Conservation (phyloP, 2,797 vertebrate species). For the Amblyraja radiata region DNA sequence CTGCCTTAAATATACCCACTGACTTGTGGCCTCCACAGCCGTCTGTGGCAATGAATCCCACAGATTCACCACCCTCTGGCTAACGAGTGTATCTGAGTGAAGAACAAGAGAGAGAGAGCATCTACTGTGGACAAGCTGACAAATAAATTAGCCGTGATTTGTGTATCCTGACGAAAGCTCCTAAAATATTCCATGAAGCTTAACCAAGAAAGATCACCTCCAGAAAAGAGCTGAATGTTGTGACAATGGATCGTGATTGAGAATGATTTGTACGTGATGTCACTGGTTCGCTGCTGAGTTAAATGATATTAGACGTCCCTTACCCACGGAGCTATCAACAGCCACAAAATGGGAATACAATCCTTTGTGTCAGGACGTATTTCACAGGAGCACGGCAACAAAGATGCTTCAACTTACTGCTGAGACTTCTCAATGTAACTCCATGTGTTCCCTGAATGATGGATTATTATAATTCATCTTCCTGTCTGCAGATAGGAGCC, state of each 20-base stretch:
- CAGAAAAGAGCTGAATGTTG: not conserved
- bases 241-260: not conserved
- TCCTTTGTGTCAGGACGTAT: not conserved
- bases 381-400: not conserved
- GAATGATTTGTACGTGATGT: not conserved
- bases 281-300: not conserved
- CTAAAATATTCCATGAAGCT: not conserved
- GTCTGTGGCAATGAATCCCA: too few species aligned
- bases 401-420: not conserved
- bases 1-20: too few species aligned
- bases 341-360: not conserved
- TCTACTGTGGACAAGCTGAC: not conserved
- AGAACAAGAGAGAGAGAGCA: too few species aligned
- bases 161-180: not conserved
- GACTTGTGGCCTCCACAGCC: too few species aligned
- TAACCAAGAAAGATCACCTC: not conserved
- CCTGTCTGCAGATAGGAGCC: not conserved
- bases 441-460: not conserved
- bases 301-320: conserved; percentile 22
- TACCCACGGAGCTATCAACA: not conserved
- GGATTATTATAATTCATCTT: not conserved
- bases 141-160: not conserved
- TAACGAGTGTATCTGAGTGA: too few species aligned
- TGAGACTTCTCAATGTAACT: not conserved
- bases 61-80: too few species aligned